Conservation (phyloP, 2,888 invertebrate species). For the Craniophora ligustri region DNA sequence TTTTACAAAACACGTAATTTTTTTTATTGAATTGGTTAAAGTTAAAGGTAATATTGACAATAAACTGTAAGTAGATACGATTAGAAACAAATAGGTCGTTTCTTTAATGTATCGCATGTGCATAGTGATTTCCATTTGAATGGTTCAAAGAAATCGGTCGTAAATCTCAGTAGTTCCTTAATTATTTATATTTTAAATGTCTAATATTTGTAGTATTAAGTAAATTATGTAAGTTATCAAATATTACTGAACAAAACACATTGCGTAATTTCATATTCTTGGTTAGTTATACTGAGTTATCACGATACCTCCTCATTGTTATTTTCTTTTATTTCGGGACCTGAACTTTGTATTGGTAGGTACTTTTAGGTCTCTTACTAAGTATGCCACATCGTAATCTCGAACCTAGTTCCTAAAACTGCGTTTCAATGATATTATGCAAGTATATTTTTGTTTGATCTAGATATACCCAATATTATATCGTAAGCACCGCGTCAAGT, state of each 20-base stretch:
- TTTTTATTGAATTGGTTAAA: too few relatives aligned
- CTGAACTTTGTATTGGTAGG: constrained; percentile 31
- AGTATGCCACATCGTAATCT: too few relatives aligned
- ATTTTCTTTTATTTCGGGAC: constrained; percentile 25
- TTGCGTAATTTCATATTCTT: constrained; percentile 14
- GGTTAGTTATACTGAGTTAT: constrained; percentile 14
- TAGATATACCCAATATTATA: too few relatives aligned
- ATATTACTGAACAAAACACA: constrained; percentile 25
- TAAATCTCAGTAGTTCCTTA: constrained; percentile 24
- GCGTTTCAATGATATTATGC: too few relatives aligned
- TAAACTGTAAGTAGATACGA: not conserved
- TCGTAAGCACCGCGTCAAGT: too few relatives aligned
- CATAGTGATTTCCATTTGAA: not conserved
- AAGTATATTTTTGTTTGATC: too few relatives aligned
- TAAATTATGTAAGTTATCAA: constrained; percentile 15
- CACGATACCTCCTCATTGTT: constrained; percentile 24
- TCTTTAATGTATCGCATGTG: constrained; percentile 8
- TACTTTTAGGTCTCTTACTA: constrained; percentile 12
- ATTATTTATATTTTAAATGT: constrained; percentile 20
- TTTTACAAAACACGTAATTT: too few relatives aligned
- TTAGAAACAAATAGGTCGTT: not conserved
- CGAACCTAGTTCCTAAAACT: too few relatives aligned
- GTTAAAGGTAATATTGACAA: not conserved
- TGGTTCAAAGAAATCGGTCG: not conserved
- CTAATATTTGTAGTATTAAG: constrained; percentile 25